Evolutionary conservation across 2,113 vertebrate species (phyloP), one percentile per base, ranked within the genome.

Genomic region (Tetrax tetrax): DNA sequence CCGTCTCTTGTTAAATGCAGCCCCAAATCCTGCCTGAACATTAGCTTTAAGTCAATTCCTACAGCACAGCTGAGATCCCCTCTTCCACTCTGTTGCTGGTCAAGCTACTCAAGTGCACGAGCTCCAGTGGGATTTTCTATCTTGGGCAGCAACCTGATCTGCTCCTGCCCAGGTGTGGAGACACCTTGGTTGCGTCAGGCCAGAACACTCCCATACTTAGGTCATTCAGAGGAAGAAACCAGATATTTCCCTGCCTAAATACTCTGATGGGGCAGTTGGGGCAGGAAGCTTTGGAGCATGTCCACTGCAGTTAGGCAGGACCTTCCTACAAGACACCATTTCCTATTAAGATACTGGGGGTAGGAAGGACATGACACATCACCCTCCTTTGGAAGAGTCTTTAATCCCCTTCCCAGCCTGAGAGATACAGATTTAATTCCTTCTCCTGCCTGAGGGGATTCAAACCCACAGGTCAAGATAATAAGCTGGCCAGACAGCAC

Each of bases 21-120:
- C 20, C 41, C 19, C 57, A 76, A 57, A 94, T 53, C 45, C 56
- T 65, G 22, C 41, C 47, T 37, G 66, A 35, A 28, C 4, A 11
- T 69, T 27, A 41, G 21, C 35, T 35, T 41, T 41, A 8, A 68
- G 21, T 69, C 50, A 9, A 2, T 29, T 66, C 33, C 24, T 19
- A 12, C 28, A 61, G 37, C 0, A 0, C 2, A 50, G 48, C 38
- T 22, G n/a, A 16, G 45, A 17, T n/a, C 11, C 10, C 15, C 20
- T 64, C n/a, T 82, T 23, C 27, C 0, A 0, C 14, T 23, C 28
- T 27, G 7, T 37, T 31, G 33, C 23, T 27, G 24, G 28, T 47
- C 41, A 35, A 65, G 51, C 43, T 22, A 17, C 17, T 14, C 43
- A 57, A 25, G 29, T 27, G 14, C 53, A 12, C 12, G 70, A 74